Evolutionary conservation across 2,113 vertebrate genomes (phyloP).

Genomic region (Eulemur macaco): DNA sequence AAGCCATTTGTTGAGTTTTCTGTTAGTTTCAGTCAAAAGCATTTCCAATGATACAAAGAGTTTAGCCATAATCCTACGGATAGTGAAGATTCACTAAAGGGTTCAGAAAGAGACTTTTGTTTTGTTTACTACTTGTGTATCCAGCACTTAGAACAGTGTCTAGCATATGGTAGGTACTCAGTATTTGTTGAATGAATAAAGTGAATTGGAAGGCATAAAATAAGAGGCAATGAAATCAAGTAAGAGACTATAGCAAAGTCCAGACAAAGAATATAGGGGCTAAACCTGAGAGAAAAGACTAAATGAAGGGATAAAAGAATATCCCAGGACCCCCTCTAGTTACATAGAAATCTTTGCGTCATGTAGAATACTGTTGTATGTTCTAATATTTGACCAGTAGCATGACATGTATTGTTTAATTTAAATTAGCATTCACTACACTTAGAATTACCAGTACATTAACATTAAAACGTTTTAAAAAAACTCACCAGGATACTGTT

Average conservation of each 20-base stretch:
- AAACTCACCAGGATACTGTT: constrained; percentile 96
- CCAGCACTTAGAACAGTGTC: background rate
- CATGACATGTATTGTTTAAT: background rate
- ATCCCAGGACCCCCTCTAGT: background rate
- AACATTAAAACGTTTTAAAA: background rate
- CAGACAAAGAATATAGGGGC: background rate
- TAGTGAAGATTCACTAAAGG: background rate
- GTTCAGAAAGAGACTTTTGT: background rate
- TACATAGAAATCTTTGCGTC: background rate
- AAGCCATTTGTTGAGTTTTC: background rate
- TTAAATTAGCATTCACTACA: constrained; percentile 20
- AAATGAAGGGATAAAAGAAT: background rate
- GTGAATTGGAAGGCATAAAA: background rate
- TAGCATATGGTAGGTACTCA: background rate
- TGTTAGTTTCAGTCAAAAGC: background rate
- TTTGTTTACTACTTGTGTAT: background rate
- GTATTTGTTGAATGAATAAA: background rate
- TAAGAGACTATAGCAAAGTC: background rate
- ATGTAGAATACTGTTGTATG: background rate
- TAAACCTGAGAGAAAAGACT: background rate
- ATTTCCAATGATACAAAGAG: background rate
- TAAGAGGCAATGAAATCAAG: background rate
- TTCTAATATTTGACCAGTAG: background rate
- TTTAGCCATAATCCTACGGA: background rate
- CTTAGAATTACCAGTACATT: background rate